Base-by-base conservation (phyloP, 2,113 vertebrate genomes). In the Saiga tatarica region DNA sequence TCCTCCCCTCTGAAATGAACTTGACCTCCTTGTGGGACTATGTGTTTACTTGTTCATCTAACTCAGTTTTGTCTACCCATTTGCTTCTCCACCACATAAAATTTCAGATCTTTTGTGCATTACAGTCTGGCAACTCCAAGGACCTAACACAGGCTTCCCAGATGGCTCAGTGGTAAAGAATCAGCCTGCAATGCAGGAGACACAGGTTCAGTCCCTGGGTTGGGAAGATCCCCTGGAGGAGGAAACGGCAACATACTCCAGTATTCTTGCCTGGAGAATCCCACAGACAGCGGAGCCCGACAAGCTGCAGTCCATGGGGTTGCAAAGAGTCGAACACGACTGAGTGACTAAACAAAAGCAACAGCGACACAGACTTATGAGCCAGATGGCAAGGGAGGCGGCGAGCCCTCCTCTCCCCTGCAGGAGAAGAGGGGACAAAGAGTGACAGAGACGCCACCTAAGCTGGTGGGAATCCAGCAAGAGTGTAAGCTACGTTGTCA, bases 1-100 rank as follows among this genome's bases (percentile, higher is more conserved):
- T 19, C 25, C 33, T 39, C 9, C 55, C 28, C 45, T 25, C 6
- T 4, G 36, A n/a, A 19, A 5, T 2, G 62, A 15, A 2, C 53
- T 28, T 21, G 12, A 7, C 88, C 71, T 57, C 88, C 5, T 45
- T 4, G 1, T 2, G 13, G 83, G 42, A 33, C 15, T 14, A 0
- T 1, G 2, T 14, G 39, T 12, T n/a, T 4, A 8, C 52, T 5
- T 16, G 0, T 2, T 23, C 6, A 3, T 67, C 50, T 1, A 1
- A 57, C 7, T 45, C 26, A 0, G 53, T 28, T 19, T 10, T 26
- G 82, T 57, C 82, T 57, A 12, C n/a, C 7, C 8, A 1, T 26
- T 57, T 19, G 82, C 83, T 59, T 42, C 53, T 30, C 36, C 25
- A 42, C 12, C 12, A 52, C 21, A 25, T 36, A 53, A n/a, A 36